phyloP scores from a whole-genome alignment of 2,797 vertebrate species.

The Iguana delicatissima region DNA sequence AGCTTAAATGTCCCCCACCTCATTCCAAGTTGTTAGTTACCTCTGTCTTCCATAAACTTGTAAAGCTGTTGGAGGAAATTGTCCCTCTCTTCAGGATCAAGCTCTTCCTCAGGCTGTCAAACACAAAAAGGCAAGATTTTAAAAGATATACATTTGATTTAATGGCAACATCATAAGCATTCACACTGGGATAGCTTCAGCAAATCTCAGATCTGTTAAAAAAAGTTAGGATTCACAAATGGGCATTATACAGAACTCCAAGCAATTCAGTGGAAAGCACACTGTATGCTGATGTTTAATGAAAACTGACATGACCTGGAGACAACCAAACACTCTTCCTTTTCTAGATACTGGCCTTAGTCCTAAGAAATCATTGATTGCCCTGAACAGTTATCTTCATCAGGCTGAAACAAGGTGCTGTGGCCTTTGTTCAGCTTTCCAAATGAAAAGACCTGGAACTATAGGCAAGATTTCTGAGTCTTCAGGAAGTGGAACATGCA shows the following conservation, averaged over 20 bases:
- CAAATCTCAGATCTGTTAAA: neutral
- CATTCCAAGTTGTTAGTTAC: slow-evolving; percentile 73
- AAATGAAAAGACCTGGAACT: neutral
- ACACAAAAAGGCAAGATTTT: slow-evolving; percentile 28
- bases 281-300: neutral
- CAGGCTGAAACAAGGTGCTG: neutral
- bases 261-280: neutral
- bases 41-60: slow-evolving; percentile 99
- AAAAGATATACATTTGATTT: slow-evolving; percentile 13
- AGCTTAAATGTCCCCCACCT: neutral
- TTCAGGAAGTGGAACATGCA: neutral
- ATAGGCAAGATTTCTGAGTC: neutral
- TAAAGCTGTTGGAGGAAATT: slow-evolving; percentile 98
- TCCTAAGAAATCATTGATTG: neutral
- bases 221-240: neutral
- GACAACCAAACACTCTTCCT: neutral
- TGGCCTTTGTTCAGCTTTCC: neutral
- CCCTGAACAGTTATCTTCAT: neutral
- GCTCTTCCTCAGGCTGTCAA: slow-evolving; percentile 93
- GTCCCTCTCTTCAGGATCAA: slow-evolving; percentile 96
- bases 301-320: neutral
- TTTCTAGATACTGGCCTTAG: neutral
- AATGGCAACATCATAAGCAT: neutral
- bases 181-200: neutral
- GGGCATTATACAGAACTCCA: neutral